These are phyloP conservation scores for Clarias batrachus DNA, from an alignment of 2,113 vertebrate genomes.

Conservation along the genomic window DNA sequence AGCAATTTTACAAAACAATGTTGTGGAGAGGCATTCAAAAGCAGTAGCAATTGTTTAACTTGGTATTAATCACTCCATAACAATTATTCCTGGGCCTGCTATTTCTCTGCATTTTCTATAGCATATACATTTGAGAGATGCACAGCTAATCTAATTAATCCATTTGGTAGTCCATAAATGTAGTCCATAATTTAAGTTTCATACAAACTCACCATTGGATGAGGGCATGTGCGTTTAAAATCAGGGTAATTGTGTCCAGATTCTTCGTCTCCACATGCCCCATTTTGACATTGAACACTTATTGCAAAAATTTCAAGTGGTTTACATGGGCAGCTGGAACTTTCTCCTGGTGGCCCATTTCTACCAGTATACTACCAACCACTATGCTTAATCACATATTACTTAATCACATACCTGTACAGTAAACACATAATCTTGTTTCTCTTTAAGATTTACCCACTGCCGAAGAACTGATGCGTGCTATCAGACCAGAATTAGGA, in stretches of 20 bases:
- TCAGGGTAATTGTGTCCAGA: neutral
- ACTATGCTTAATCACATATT: neutral
- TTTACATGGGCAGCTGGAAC: neutral
- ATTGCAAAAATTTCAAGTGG: neutral
- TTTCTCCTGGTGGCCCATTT: neutral
- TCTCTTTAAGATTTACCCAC: conserved; percentile 81
- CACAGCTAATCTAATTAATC: neutral
- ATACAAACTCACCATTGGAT: neutral
- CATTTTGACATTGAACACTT: neutral
- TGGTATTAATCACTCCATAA: neutral
- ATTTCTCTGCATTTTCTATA: neutral
- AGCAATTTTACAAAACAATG: neutral
- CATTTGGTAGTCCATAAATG: neutral
- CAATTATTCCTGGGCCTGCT: neutral
- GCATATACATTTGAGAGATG: neutral
- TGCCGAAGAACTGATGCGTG: conserved; percentile 88
- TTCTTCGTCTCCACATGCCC: neutral
- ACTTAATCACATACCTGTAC: too few relatives aligned
- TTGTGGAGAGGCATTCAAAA: neutral
- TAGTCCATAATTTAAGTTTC: neutral
- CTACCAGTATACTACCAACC: neutral
- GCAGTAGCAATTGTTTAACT: neutral
- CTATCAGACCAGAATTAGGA: conserved; percentile 72
- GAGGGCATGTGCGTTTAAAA: neutral
- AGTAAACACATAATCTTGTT: neutral